Evolutionary conservation across 2,113 vertebrate species (phyloP), one percentile per base, ranked within the genome.

Genomic region (Chionomys nivalis): DNA sequence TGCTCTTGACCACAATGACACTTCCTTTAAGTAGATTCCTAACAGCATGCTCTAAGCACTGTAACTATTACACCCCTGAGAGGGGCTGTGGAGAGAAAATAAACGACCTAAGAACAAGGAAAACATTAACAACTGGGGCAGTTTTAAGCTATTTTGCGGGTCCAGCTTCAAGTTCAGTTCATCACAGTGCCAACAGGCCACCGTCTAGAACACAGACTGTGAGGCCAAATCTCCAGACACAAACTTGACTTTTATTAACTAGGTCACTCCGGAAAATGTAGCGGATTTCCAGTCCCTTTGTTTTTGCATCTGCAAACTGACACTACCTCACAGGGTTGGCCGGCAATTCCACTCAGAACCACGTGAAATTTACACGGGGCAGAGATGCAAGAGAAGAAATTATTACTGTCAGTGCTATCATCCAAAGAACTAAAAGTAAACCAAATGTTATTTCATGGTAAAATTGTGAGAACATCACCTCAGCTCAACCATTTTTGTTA

Each of bases 91-190:
- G 31, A 85, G 55, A 77, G 44, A 81, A 87, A 77, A 79, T 7
- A 52, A n/a, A 93, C 31, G 49, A 75, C 36, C 16, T 42, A 88
- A 49, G 49, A 93, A 65, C 28, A 91, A 82, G n/a, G n/a, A 28
- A 89, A 93, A 26, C 82, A 42, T 52, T 68, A 81, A 82, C 31
- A 89, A 75, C 4, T 58, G 5, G 36, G 58, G 42, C 26, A 78
- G 28, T 39, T 68, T 96, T 85, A 26, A 55, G 81, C 86, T 96
- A 83, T 65, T 95, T 10, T 83, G 36, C 52, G 70, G 75, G 26
- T 39, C 33, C 55, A 23, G 3, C 49, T 39, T 65, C 8, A 42
- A 42, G 87, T 21, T 77, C 44, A 73, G 49, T 11, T 23, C 3
- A 66, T 77, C 61, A 66, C 77, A 11, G n/a, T 3, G 33, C 33